Evolutionary conservation across 1,140 invertebrate species (phyloP).

Genomic region (Copidosoma floridanum): DNA sequence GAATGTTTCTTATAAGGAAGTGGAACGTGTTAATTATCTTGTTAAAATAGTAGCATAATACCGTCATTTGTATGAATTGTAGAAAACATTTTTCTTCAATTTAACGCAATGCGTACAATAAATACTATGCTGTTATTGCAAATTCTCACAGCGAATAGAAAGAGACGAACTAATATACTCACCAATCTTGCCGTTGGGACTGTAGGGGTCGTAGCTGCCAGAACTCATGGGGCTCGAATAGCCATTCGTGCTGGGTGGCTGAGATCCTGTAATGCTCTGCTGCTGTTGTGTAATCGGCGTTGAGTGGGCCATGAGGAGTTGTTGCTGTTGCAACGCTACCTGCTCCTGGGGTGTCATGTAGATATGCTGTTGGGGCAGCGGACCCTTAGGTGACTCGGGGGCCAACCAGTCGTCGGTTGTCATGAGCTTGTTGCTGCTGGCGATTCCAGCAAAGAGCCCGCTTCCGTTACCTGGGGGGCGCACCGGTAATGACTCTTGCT

Average conservation of each 20-base stretch:
- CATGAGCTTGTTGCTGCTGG: conserved; percentile 44
- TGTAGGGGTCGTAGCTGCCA: conserved; percentile 81
- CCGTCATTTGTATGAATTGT: too few relatives aligned
- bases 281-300: conserved; percentile 50
- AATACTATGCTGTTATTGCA: too few relatives aligned
- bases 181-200: conserved; percentile 84
- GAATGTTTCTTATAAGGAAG: too few relatives aligned
- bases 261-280: conserved; percentile 29
- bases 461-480: conserved; percentile 35
- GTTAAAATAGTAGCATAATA: too few relatives aligned
- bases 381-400: conserved; percentile 60
- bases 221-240: conserved; percentile 81
- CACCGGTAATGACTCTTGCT: conserved; percentile 37
- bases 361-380: conserved; percentile 54
- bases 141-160: too few relatives aligned
- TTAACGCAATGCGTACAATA: too few relatives aligned
- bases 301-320: conserved; percentile 51
- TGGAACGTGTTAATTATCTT: too few relatives aligned
- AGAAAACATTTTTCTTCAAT: too few relatives aligned
- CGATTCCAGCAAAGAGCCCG: conserved; percentile 42
- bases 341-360: conserved; percentile 61
- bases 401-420: conserved; percentile 64
- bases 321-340: conserved; percentile 39
- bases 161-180: too few relatives aligned
- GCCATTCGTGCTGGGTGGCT: conserved; percentile 68